phyloP scores from a whole-genome alignment of 2,888 invertebrate species.

The Mythimna impura region DNA sequence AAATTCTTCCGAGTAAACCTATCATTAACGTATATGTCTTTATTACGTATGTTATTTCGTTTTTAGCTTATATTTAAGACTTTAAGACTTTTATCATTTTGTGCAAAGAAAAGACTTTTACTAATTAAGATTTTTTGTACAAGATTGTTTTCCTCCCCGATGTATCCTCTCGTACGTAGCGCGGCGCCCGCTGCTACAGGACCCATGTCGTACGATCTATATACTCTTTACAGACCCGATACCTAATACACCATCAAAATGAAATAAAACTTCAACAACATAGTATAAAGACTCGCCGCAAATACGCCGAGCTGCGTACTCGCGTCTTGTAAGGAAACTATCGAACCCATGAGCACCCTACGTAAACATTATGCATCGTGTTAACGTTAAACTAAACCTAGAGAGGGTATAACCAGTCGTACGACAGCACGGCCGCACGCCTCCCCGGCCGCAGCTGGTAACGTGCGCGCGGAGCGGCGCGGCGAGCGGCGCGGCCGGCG shows the following conservation, averaged over 20 bases:
- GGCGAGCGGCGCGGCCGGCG: conserved; percentile 27
- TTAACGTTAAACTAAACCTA: conserved; percentile 75
- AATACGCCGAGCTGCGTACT: conserved; percentile 36
- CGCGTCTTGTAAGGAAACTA: conserved; percentile 64
- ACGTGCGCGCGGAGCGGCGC: conserved; percentile 17
- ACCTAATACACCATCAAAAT: conserved; percentile 66
- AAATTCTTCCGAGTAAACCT: conserved; percentile 88
- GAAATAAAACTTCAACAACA: conserved; percentile 71
- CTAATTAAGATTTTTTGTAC: conserved; percentile 83
- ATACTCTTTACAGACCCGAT: conserved; percentile 66
- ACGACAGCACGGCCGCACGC: conserved; percentile 62
- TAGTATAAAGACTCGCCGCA: conserved; percentile 65
- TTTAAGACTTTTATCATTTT: conserved; percentile 73
- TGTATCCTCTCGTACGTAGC: conserved; percentile 41
- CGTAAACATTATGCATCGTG: conserved; percentile 78
- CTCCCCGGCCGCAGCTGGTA: not conserved
- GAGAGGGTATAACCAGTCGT: conserved; percentile 69
- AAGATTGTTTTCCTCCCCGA: conserved; percentile 72
- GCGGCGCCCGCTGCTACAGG: conserved; percentile 17
- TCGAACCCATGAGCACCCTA: conserved; percentile 76
- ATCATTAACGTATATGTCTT: conserved; percentile 90
- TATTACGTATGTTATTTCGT: conserved; percentile 89
- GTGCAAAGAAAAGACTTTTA: conserved; percentile 84
- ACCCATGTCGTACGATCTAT: conserved; percentile 52
- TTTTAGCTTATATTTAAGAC: conserved; percentile 83